phyloP scores from a whole-genome alignment of 1,140 invertebrate genomes.

The Sitobion miscanthi region DNA sequence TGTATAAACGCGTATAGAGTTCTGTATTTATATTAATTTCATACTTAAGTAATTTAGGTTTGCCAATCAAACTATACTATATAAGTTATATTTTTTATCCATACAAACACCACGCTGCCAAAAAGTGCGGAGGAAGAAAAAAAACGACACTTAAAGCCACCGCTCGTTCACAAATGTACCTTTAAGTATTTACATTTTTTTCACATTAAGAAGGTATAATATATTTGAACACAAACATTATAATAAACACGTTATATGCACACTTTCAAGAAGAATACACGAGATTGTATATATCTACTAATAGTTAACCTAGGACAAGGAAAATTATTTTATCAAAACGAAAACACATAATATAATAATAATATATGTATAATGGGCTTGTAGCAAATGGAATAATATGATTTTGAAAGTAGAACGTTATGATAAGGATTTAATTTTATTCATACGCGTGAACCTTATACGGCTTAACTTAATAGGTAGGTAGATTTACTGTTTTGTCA shows the following conservation, averaged over 20 bases:
- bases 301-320: neutral
- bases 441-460: neutral
- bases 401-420: constrained; percentile 12
- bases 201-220: constrained; percentile 9
- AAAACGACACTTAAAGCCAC: neutral
- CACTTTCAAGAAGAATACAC: neutral
- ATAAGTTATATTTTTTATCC: neutral
- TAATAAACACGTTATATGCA: neutral
- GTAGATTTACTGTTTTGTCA: neutral
- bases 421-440: constrained; percentile 29
- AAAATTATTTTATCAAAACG: neutral
- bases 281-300: neutral
- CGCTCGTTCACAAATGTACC: neutral
- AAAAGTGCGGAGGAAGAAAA: neutral
- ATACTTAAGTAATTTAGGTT: neutral
- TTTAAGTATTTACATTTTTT: neutral
- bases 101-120: neutral
- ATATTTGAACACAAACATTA: neutral
- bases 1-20: neutral
- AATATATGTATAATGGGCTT: neutral
- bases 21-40: neutral
- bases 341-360: neutral
- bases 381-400: constrained; percentile 3
- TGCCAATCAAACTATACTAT: neutral
- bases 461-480: neutral